Conservation (phyloP, 2,888 invertebrate genomes). For the Odiellus spinosus region DNA sequence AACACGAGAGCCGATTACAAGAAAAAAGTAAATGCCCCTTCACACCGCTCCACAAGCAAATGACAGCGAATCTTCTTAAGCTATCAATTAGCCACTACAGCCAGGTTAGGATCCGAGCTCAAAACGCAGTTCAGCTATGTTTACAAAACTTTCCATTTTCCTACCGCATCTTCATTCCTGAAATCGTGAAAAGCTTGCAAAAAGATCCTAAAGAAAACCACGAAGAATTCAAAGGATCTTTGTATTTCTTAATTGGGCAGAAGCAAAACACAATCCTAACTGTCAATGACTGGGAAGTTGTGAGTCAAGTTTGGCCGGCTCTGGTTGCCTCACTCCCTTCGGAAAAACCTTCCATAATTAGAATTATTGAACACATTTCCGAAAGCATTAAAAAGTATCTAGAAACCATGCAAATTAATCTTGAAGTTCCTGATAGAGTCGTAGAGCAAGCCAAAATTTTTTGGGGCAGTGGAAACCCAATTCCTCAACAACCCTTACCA, state of each 20-base stretch:
- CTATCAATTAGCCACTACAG: constrained; percentile 50
- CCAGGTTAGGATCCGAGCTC: constrained; percentile 48
- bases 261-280: constrained; percentile 46
- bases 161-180: constrained; percentile 47
- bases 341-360: constrained; percentile 64
- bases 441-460: constrained; percentile 9
- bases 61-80: constrained; percentile 44
- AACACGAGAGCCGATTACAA: constrained; percentile 38
- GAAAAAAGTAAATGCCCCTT: constrained; percentile 25
- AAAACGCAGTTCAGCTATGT: constrained; percentile 45
- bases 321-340: constrained; percentile 59
- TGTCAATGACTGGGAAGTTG: constrained; percentile 57
- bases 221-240: constrained; percentile 54
- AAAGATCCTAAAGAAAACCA: constrained; percentile 43
- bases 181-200: constrained; percentile 39
- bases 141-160: constrained; percentile 51
- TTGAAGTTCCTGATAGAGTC: constrained; percentile 9
- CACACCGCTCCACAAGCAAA: constrained; percentile 43
- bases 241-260: constrained; percentile 56
- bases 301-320: constrained; percentile 58
- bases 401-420: constrained; percentile 21
- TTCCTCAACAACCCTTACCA: constrained; percentile 3
- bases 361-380: constrained; percentile 29
- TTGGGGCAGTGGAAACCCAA: constrained; percentile 7
- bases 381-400: constrained; percentile 20